Evolutionary conservation across 2,797 vertebrate genomes (phyloP).

Genomic region (Sebastes minor): DNA sequence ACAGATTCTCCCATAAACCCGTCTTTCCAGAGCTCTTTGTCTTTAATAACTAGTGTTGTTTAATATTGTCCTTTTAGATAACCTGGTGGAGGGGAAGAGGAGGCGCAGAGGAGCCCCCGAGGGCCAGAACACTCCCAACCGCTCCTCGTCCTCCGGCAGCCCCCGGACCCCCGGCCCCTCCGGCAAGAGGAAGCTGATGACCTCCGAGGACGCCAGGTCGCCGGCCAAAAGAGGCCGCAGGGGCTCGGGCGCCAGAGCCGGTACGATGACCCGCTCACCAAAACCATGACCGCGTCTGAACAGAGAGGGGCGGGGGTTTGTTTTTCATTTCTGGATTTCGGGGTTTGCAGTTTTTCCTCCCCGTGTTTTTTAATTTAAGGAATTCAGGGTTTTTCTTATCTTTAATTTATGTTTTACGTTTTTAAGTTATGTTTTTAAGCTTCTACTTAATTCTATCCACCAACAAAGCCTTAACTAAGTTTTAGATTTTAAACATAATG

Average conservation of each 20-base stretch:
- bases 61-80: constrained; percentile 79
- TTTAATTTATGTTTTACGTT: background rate
- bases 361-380: background rate
- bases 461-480: background rate
- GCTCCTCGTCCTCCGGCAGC: constrained; percentile 80
- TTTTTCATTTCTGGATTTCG: background rate
- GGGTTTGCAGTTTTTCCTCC: background rate
- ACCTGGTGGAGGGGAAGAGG: constrained; percentile 96
- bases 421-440: background rate
- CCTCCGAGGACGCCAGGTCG: constrained; percentile 82
- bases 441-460: background rate
- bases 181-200: constrained; percentile 90
- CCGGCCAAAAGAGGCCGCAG: constrained; percentile 93
- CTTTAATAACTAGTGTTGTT: background rate
- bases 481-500: background rate
- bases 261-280: constrained; percentile 71
- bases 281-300: background rate
- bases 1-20: background rate
- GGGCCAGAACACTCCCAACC: constrained; percentile 58
- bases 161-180: constrained; percentile 80
- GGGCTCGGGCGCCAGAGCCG: constrained; percentile 79
- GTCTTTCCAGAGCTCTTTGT: background rate
- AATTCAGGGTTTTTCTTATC: background rate
- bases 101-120: constrained; percentile 84
- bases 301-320: background rate